Evolutionary conservation across 2,113 vertebrate species (phyloP), one percentile per base, ranked within the genome.

Genomic region (Acrocephalus kingi): DNA sequence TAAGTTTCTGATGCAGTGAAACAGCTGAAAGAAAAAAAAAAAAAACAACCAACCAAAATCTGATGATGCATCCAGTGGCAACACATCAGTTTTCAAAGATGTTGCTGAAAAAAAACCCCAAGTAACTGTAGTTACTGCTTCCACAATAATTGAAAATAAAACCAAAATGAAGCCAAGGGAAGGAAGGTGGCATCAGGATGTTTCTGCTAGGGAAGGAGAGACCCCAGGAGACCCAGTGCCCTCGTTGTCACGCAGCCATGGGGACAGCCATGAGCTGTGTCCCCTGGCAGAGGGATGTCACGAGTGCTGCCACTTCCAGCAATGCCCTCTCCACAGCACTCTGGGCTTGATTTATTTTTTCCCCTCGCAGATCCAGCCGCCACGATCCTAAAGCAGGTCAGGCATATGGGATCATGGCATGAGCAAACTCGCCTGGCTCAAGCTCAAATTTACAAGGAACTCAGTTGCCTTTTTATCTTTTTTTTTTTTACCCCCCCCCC

Each of bases 301-400:
- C 41, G 4, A 76, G n/a, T 1, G 54, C 67, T 80, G 59, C 43
- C 52, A 4, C 33, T 90, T 35, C 54, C 68, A 95, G 46, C 49
- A 5, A 0, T 7, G 27, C 45, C 49, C 64, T 77, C 81, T 62
- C 64, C 39, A 13, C 73, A 86, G 63, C 48, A 18, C 69, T 43
- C 58, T 1, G 46, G 31, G 45, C 7, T 35, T 35, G 10, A 6
- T 41, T 33, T 45, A 59, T 66, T 62, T 61, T 62, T 67, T 39
- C 33, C 75, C 51, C 85, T 73, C 1, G 0, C 63, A 54, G 37
- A 72, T 92, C 87, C 83, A 93, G 31, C 79, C 2, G 0, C 71
- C 71, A 69, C 67, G 86, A 88, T 93, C 92, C 90, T 80, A 91
- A 96, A 96, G 25, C 15, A 2, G 88, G 90, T 93, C 96, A 94